Conservation (phyloP, 2,888 invertebrate species). For the Pasiphila rectangulata region DNA sequence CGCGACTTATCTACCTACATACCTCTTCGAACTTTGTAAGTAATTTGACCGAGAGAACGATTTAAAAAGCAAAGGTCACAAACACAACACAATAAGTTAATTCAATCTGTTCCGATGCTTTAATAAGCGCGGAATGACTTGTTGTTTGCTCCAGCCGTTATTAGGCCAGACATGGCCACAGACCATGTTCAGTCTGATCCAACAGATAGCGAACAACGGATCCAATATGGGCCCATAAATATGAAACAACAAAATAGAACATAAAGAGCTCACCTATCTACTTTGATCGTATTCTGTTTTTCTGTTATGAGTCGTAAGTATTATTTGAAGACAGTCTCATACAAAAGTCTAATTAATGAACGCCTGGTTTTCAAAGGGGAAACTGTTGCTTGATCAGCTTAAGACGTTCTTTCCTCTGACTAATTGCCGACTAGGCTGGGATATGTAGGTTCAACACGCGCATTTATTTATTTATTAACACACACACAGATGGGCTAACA, state of each 20-base stretch:
- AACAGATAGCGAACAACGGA: constrained; percentile 28
- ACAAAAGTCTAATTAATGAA: too few species aligned
- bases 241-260: constrained; percentile 2
- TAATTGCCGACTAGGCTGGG: too few species aligned
- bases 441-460: too few species aligned
- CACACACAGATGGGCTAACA: too few species aligned
- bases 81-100: constrained; percentile 61
- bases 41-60: constrained; percentile 6
- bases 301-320: background rate
- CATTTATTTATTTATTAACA: too few species aligned
- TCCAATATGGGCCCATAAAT: constrained; percentile 12
- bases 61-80: constrained; percentile 23
- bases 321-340: background rate
- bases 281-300: background rate
- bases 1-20: too few species aligned
- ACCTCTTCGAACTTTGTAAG: too few species aligned
- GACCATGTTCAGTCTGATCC: constrained; percentile 47
- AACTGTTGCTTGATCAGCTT: too few species aligned
- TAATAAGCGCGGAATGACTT: constrained; percentile 75
- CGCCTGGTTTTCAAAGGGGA: too few species aligned
- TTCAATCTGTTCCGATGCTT: constrained; percentile 66
- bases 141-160: constrained; percentile 52
- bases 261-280: background rate
- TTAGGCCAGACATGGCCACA: constrained; percentile 45
- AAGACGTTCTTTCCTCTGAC: too few species aligned